Evolutionary conservation across 37 sponge, comb jelly and placozoan genomes (phyloP).

Genomic region (Hormiphora californensis): DNA sequence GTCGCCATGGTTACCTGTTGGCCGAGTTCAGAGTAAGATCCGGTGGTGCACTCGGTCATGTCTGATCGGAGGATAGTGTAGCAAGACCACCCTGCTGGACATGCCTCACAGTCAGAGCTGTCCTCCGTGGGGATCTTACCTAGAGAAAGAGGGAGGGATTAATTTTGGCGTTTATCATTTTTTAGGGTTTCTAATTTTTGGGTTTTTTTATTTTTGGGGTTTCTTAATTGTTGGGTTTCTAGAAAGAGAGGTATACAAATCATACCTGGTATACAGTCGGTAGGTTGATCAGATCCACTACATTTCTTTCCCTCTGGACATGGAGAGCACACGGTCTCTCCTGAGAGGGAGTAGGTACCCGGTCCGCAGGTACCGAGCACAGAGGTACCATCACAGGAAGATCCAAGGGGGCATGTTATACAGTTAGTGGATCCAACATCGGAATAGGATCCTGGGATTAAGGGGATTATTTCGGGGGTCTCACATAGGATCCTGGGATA

Average conservation of each 20-base stretch:
- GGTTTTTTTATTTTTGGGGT: background rate
- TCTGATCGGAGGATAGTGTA: background rate
- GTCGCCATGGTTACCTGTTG: background rate
- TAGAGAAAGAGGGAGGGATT: background rate
- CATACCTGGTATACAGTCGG: background rate
- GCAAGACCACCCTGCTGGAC: slow-evolving; percentile 43
- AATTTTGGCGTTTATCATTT: background rate
- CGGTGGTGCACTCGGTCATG: background rate
- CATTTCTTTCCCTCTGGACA: slow-evolving; percentile 53
- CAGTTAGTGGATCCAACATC: background rate
- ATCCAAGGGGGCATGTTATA: background rate
- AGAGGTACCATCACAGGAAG: background rate
- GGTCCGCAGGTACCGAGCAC: background rate
- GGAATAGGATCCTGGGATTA: slow-evolving; percentile 46
- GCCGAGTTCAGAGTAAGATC: background rate
- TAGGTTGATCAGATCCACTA: background rate
- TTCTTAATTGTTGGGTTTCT: background rate
- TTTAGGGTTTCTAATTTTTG: background rate
- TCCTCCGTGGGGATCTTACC: background rate
- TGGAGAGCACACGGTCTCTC: background rate
- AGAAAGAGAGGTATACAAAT: background rate
- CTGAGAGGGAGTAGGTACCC: slow-evolving; percentile 28
- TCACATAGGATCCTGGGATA: no score
- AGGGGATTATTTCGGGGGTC: no score
- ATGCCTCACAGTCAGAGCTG: background rate